Evolutionary conservation across 2,113 vertebrate genomes (phyloP), one percentile per base, ranked within the genome.

Genomic region (Macquaria australasica): DNA sequence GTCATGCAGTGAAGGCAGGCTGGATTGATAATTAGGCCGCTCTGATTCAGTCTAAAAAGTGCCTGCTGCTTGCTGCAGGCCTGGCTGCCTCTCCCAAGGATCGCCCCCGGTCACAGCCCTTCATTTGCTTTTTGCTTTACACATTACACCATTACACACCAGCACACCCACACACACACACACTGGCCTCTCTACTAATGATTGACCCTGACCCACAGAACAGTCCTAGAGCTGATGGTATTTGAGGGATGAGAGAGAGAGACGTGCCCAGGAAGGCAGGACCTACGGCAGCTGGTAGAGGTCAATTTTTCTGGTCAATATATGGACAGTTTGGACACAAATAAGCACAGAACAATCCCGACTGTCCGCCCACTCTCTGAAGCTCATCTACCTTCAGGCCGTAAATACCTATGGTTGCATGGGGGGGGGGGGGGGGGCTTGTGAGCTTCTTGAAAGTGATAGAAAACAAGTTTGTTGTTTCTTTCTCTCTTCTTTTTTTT

Each of bases 291-390:
- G 77, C 64, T 72, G 72, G 69, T 60, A 72, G 81, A 89, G 93
- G 91, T 95, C 94, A 93, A 86, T 88, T 66, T 77, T 78, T 68
- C 37, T 79, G 81, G 86, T 92, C 94, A 93, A 89, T 92, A 93
- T 92, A 93, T 87, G 81, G 89, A 87, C 86, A 88, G 85, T 89
- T 82, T 87, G 73, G 76, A 89, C 88, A 87, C 90, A 90, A 93
- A 92, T 91, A 87, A 91, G 84, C 88, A 87, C 39, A 86, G 84
- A 91, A 93, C 79, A 72, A 66, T 84, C 83, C 69, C 6, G 3
- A 75, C 39, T 71, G 80, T 78, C 85, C 83, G n/a, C 83, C 87
- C 73, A 86, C 85, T 73, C 88, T 84, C 85, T 83, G 73, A 84
- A 77, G 70, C 81, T 92, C 82, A 53, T 72, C 84, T 86, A 89